phyloP scores from a whole-genome alignment of 2,888 invertebrate genomes.

The Nycteola revayana region DNA sequence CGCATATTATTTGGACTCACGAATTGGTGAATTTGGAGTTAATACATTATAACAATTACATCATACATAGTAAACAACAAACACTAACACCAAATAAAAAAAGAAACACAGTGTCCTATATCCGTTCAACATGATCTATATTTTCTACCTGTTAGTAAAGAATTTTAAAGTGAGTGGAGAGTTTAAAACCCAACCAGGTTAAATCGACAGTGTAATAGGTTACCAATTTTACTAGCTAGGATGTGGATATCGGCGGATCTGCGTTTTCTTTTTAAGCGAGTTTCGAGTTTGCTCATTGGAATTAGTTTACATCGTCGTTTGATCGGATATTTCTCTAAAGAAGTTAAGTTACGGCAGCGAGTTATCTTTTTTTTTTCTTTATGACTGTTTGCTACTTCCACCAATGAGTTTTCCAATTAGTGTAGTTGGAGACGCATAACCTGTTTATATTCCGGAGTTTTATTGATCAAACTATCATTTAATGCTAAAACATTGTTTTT shows the following conservation, averaged over 20 bases:
- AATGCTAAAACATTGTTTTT: too few relatives aligned
- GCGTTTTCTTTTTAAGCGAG: constrained; percentile 61
- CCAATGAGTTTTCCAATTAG: too few relatives aligned
- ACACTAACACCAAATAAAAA: not conserved
- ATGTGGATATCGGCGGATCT: constrained; percentile 54
- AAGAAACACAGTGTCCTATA: not conserved
- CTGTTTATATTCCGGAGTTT: too few relatives aligned
- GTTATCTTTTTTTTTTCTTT: constrained; percentile 43
- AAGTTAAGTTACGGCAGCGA: constrained; percentile 56
- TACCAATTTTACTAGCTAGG: constrained; percentile 65
- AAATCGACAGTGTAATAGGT: constrained; percentile 71
- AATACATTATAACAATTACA: too few relatives aligned
- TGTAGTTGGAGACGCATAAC: too few relatives aligned
- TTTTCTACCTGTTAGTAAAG: too few relatives aligned
- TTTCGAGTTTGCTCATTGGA: constrained; percentile 72
- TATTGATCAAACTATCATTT: too few relatives aligned
- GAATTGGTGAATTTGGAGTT: too few relatives aligned
- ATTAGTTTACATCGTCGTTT: constrained; percentile 78
- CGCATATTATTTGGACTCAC: too few relatives aligned
- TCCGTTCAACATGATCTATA: too few relatives aligned
- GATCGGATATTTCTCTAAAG: constrained; percentile 78
- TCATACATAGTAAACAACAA: too few relatives aligned
- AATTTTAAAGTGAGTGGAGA: constrained; percentile 18
- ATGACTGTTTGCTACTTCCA: constrained; percentile 4
- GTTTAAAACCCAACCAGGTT: constrained; percentile 33